Evolutionary conservation across 2,888 invertebrate species (phyloP), one percentile per base, ranked within the genome.

Genomic region (Ophraella communa): DNA sequence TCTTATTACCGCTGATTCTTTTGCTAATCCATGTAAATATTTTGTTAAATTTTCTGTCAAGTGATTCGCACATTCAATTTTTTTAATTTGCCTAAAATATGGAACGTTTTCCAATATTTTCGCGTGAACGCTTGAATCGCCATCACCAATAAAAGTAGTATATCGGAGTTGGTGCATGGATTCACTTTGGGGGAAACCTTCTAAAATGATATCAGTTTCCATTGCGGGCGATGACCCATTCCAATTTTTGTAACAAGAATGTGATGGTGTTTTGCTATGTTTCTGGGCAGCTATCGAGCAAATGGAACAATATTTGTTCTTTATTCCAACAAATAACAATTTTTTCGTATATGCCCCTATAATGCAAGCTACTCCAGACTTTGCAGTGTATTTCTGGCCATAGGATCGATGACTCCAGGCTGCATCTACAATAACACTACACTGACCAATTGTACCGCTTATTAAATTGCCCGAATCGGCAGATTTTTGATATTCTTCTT

Each of bases 141-240:
- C 55, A 55, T 55, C 44, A 23, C 42, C 42, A 42, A 55, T 55
- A 24, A 55, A 55, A n/a, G 42, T 23, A 1, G 42, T 42, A 42
- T 55, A 55, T 17, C 42, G 55, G 14, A 20, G 39, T 54, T 54
- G n/a, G 35, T 54, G 54, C 53, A 53, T 53, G n/a, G 21, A 39
- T 54, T 30, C 33, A n/a, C 39, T 42, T 39, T 21, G 7, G 10
- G 42, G 10, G 24, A 42, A 55, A 18, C 23, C 24, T 23, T 55
- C 21, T 11, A 55, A 8, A 18, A 42, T 11, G 21, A 55, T 55
- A 55, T 55, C 55, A 21, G 24, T 42, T 23, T 55, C 55, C 55
- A 55, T 55, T 42, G 55, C 42, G 5, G 44, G 42, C n/a, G 55
- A 55, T 20, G 55, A 55, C 7, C 23, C 24, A 39, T 11, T n/a